Base-by-base conservation (phyloP, 1,140 invertebrate species). In the Plodia interpunctella region DNA sequence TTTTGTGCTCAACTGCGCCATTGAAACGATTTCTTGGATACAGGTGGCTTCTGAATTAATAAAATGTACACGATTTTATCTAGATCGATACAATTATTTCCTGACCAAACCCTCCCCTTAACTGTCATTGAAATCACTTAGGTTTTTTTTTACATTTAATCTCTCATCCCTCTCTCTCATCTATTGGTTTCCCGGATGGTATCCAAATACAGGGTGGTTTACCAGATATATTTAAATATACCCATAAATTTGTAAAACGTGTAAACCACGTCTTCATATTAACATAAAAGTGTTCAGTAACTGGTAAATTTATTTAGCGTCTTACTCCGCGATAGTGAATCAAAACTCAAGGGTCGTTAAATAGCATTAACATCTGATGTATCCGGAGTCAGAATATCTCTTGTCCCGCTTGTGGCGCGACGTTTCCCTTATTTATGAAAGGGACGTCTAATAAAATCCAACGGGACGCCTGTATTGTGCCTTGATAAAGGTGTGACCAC, bases 401-500 rank as follows among this genome's bases (percentile, higher is more conserved):
- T 32, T 56, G 32, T 63, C 49, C 44, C 55, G 30, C 35, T 28
- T 11, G 21, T 57, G 55, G 56, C 55, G 49, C 30, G 62, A 70
- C 68, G 71, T 68, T 73, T 74, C 60, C 70, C 70, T 74, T 76
- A 83, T 84, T 79, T 86, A 83, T 82, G 72, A 76, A 74, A 72
- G 69, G 65, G 63, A 75, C 62, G 68, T 78, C 75, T 68, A 86
- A 81, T 86, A 83, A 83, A 86, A 79, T 78, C 66, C 76, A 70
- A 64, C 60, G 65, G 70, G 65, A 59, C 61, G 68, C 67, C 62
- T 62, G 74, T 79, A 76, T 76, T 76, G 76, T 75, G 60, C 68
- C 49, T 65, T 78, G 80, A 83, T 80, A 83, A 78, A 79, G 70
- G 76, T 71, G 67, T 78, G 77, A 73, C 81, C 80, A 83, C 83